Percentiles rank a stretch among this genome's conserved stretches.
Conservation (phyloP, 2,113 vertebrate genomes). For the Myodes glareolus region DNA sequence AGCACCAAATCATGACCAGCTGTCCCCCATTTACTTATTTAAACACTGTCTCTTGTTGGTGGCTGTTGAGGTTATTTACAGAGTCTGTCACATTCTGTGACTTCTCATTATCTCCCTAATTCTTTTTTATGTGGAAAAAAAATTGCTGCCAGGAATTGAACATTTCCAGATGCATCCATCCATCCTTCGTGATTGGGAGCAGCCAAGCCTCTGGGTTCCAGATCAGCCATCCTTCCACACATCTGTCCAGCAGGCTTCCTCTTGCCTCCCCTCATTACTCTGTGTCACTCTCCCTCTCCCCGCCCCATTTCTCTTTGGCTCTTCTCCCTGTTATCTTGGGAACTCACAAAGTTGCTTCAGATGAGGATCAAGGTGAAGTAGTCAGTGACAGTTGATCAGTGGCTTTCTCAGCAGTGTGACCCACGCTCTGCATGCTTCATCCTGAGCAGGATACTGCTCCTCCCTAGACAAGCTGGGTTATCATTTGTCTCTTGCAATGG, state of each 20-base stretch:
- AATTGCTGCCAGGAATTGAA: constrained; percentile 35
- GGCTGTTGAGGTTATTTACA: constrained; percentile 66
- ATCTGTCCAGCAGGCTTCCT: neutral
- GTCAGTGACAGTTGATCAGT: neutral
- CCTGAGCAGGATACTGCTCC: neutral
- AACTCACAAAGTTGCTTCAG: too few relatives aligned
- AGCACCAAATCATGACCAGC: constrained; percentile 65
- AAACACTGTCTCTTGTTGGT: constrained; percentile 68
- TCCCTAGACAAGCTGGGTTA: neutral
- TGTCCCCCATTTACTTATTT: constrained; percentile 75
- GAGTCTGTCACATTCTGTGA: constrained; percentile 67
- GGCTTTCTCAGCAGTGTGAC: neutral
- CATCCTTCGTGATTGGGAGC: neutral
- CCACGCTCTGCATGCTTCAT: neutral
- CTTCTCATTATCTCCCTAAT: constrained; percentile 66
- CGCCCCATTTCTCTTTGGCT: neutral
- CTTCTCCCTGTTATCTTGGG: neutral
- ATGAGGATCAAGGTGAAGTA: neutral
- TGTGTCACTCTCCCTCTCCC: neutral
- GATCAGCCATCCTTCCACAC: neutral
- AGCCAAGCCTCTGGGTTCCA: neutral
- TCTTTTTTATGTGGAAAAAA: constrained; percentile 37
- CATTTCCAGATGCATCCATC: neutral
- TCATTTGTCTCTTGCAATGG: neutral
- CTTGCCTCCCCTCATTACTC: neutral